Percentiles rank a stretch among this genome's conserved stretches.
Conservation (phyloP, 1,140 invertebrate genomes). For the Hylyphantes graminicola region DNA sequence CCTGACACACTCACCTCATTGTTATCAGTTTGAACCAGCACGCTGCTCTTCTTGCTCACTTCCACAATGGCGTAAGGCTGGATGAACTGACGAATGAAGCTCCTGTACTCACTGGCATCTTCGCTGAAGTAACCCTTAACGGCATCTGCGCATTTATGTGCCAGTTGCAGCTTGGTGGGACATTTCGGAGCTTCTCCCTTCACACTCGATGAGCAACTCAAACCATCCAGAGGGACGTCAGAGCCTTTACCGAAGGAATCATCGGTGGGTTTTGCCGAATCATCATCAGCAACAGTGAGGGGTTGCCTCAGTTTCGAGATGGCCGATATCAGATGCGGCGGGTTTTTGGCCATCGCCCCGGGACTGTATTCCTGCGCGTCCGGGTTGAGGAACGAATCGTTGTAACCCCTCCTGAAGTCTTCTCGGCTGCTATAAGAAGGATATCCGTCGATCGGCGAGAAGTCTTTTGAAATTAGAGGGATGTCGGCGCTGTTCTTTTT, state of each 20-base stretch:
- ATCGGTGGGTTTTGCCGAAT: background rate
- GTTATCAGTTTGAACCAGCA: constrained; percentile 9
- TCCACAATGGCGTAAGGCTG: background rate
- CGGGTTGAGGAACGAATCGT: constrained; percentile 9
- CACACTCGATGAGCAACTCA: no score
- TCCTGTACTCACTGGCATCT: background rate
- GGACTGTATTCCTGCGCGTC: constrained; percentile 17
- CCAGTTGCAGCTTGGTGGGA: background rate
- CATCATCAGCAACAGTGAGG: background rate
- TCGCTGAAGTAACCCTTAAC: background rate
- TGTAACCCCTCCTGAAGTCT: no score
- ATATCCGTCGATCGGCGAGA: no score
- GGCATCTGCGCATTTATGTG: background rate
- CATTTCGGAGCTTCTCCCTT: no score
- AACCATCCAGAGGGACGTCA: no score
- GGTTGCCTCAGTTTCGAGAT: background rate
- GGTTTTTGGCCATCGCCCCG: background rate
- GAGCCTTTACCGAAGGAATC: background rate
- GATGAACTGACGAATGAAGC: background rate
- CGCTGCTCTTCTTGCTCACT: background rate
- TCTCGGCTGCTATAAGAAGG: no score
- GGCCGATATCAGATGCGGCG: background rate
- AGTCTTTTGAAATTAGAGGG: no score
- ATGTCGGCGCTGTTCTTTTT: background rate
- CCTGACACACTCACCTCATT: background rate